A percentile compares a stretch with the other conserved stretches of the same genome.
phyloP scores from a whole-genome alignment of 2,113 vertebrate species.

The Spea multiplicata region DNA sequence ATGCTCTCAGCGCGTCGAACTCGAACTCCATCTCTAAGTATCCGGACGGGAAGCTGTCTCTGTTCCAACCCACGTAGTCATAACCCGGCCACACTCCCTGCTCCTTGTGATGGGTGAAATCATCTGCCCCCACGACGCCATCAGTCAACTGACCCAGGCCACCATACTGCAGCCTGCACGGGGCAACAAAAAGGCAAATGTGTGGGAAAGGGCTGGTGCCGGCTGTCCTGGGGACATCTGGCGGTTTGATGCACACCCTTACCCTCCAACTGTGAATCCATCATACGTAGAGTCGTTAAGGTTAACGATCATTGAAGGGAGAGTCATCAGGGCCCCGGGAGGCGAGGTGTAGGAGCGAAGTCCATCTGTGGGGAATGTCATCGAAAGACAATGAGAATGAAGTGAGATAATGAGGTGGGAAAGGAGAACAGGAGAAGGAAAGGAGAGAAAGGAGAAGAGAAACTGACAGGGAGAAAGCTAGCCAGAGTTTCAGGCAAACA shows the following conservation, averaged over 20 bases:
- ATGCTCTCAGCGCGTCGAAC: constrained; percentile 78
- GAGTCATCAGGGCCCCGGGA: constrained; percentile 79
- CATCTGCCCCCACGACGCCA: constrained; percentile 82
- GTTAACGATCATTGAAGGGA: constrained; percentile 67
- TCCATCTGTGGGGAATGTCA: constrained; percentile 65
- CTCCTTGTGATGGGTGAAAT: constrained; percentile 82
- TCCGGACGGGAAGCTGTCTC: constrained; percentile 67
- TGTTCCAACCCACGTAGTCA: constrained; percentile 88
- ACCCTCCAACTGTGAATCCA: constrained; percentile 77
- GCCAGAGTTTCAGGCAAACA: too few relatives aligned
- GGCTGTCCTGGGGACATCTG: accelerated
- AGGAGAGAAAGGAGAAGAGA: background rate
- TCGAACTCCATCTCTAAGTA: constrained; percentile 87
- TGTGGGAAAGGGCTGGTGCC: background rate
- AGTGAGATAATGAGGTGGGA: background rate
- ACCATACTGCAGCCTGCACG: constrained; percentile 80
- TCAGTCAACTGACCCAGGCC: constrained; percentile 88
- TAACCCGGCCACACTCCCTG: constrained; percentile 86
- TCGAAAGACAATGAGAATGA: accelerated
- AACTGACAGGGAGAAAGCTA: background rate
- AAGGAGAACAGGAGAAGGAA: background rate
- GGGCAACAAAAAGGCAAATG: constrained; percentile 2
- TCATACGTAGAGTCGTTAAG: constrained; percentile 94
- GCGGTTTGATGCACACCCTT: constrained; percentile 42
- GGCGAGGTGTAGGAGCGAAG: constrained; percentile 84